These are phyloP conservation scores for Brachylomia viminalis DNA, from an alignment of 2,888 invertebrate species.

Conservation along the genomic window DNA sequence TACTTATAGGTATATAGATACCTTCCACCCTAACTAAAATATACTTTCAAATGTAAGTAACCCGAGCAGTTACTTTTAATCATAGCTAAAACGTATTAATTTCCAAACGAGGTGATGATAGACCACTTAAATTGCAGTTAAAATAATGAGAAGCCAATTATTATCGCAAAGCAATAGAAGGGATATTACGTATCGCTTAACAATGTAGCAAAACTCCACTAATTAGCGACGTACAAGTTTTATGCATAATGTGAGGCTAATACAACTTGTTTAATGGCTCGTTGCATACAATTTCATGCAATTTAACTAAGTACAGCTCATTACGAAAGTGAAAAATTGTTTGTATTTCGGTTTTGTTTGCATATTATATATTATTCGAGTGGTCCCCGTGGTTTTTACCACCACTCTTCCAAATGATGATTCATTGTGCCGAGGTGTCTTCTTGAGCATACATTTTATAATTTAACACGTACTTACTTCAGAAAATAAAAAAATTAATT, in stretches of 20 bases:
- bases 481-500: not conserved
- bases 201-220: constrained; percentile 69
- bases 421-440: not conserved
- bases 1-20: too few species aligned
- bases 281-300: constrained; percentile 72
- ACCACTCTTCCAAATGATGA: not conserved
- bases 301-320: constrained; percentile 67
- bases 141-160: constrained; percentile 63
- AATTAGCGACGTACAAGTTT: constrained; percentile 68
- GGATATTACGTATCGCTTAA: constrained; percentile 65
- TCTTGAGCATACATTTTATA: too few species aligned
- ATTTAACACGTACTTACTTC: not conserved
- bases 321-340: constrained; percentile 62
- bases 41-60: constrained; percentile 19
- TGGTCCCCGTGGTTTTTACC: not conserved
- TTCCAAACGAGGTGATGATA: constrained; percentile 62
- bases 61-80: constrained; percentile 40
- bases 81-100: constrained; percentile 50
- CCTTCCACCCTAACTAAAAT: not conserved
- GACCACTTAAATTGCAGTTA: constrained; percentile 58
- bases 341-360: constrained; percentile 49
- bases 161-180: constrained; percentile 64
- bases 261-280: constrained; percentile 70
- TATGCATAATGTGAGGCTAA: constrained; percentile 71
- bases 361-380: not conserved